phyloP scores from a whole-genome alignment of 2,888 invertebrate genomes.

The Tiliacea aurago region DNA sequence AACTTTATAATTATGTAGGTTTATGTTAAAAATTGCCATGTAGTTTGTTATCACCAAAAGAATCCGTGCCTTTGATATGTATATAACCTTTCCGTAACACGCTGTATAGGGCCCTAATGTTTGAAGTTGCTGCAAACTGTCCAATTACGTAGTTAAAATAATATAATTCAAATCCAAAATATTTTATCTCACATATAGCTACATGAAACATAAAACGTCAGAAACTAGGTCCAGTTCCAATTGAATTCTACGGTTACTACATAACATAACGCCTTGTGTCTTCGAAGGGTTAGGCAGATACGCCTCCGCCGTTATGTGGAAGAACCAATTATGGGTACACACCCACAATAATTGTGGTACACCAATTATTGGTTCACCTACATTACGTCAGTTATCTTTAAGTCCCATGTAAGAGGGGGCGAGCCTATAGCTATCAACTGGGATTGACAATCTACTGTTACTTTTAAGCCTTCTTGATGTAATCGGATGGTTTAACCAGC shows the following conservation, averaged over 20 bases:
- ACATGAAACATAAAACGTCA: background rate
- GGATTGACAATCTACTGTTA: background rate
- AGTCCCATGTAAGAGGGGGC: background rate
- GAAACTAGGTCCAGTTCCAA: background rate
- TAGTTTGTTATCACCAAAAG: too few relatives aligned
- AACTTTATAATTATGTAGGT: too few relatives aligned
- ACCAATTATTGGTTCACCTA: too few relatives aligned
- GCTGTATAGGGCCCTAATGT: background rate
- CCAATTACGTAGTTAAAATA: background rate
- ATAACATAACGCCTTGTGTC: background rate
- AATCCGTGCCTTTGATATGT: too few relatives aligned
- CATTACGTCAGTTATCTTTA: background rate
- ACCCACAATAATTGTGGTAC: too few relatives aligned
- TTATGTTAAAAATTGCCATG: too few relatives aligned
- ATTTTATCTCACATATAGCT: too few relatives aligned
- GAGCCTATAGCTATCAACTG: background rate
- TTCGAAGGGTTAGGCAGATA: background rate
- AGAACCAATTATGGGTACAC: too few relatives aligned
- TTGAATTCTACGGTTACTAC: background rate
- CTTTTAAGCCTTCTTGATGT: background rate
- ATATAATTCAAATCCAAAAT: background rate
- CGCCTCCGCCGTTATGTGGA: too few relatives aligned
- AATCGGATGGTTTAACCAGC: background rate
- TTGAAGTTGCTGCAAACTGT: background rate
- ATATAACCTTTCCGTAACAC: too few relatives aligned